A percentile compares a stretch with the other conserved stretches of the same genome.
Evolutionary conservation across 2,797 vertebrate species (phyloP).

Genomic region (Peromyscus eremicus): DNA sequence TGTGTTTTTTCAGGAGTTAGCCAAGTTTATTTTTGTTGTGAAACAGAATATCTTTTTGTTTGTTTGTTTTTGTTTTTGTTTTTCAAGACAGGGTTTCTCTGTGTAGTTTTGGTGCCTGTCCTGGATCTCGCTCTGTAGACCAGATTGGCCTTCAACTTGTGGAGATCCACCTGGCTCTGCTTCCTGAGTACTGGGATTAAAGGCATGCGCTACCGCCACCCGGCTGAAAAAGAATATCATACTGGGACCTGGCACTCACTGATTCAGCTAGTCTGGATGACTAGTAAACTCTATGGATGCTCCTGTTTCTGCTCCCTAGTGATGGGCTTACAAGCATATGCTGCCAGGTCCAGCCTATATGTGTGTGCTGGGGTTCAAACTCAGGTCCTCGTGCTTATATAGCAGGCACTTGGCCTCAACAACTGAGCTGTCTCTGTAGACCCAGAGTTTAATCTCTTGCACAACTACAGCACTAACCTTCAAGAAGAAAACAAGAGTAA

Average conservation of each 20-base stretch:
- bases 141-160: too few species aligned
- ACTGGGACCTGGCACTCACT: background rate
- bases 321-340: background rate
- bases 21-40: background rate
- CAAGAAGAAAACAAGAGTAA: conserved; percentile 16
- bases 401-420: background rate
- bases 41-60: background rate
- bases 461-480: background rate
- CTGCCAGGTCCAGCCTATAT: too few species aligned
- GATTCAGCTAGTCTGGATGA: background rate
- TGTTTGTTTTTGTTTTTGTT: too few species aligned
- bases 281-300: background rate
- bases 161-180: too few species aligned
- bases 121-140: too few species aligned
- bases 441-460: conserved; percentile 40
- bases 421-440: background rate
- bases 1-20: background rate
- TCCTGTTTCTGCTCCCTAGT: background rate
- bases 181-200: too few species aligned
- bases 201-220: too few species aligned
- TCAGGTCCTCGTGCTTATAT: background rate
- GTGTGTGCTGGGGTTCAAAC: background rate
- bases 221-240: background rate
- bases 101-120: too few species aligned
- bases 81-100: too few species aligned